These are phyloP conservation scores for Mormyrus lacerda DNA, from an alignment of 2,113 vertebrate genomes.

Conservation along the genomic window DNA sequence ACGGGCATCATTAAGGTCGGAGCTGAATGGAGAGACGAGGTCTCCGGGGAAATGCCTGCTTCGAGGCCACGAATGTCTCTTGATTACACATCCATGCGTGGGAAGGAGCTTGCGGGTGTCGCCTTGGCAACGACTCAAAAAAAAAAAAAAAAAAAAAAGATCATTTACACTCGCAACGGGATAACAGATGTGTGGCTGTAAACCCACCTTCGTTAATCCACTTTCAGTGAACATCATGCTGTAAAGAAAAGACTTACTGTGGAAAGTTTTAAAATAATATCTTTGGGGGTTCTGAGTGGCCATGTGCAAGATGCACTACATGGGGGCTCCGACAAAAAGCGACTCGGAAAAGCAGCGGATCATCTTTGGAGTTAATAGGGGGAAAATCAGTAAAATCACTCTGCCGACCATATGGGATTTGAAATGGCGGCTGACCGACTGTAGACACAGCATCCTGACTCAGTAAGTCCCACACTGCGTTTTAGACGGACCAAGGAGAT, in stretches of 20 bases:
- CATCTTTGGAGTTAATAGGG: not conserved
- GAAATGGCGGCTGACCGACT: not conserved
- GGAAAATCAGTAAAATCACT: not conserved
- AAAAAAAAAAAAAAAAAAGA: not conserved
- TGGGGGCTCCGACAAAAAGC: not conserved
- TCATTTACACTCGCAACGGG: not conserved
- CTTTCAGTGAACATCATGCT: not conserved
- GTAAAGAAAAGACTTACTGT: not conserved
- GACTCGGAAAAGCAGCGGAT: not conserved
- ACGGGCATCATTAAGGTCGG: constrained; percentile 40
- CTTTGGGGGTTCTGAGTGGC: not conserved
- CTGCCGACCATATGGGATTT: not conserved
- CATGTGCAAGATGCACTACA: not conserved
- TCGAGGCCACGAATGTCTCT: not conserved
- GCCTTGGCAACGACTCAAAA: not conserved
- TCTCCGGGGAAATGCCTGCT: constrained; percentile 39
- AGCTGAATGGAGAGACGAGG: constrained; percentile 22
- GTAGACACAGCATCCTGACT: not conserved
- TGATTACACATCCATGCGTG: not conserved
- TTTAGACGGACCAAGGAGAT: not conserved
- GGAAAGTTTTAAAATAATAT: not conserved
- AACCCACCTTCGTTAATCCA: not conserved
- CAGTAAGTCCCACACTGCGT: not conserved
- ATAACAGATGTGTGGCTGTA: not conserved
- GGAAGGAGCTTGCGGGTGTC: constrained; percentile 25